Evolutionary conservation across 2,797 vertebrate species (phyloP), one percentile per base, ranked within the genome.

Genomic region (Oceanodroma leucorhoa): DNA sequence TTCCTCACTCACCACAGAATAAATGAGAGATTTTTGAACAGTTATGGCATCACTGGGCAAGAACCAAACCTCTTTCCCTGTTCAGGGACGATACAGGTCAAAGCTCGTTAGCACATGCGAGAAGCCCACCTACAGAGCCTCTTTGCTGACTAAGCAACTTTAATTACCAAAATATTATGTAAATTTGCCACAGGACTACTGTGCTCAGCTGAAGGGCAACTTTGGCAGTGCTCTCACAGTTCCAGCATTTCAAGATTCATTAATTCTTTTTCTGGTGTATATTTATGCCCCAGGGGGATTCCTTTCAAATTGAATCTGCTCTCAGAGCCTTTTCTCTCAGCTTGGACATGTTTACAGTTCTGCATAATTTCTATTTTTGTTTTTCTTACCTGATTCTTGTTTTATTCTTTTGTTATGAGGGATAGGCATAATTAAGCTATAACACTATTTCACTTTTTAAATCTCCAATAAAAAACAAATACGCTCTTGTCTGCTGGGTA

Each of bases 101-200:
- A 14, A 79, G 34, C 51, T 77, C 22, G 17, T 83, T 85, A 64
- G 38, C 50, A 32, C 70, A 36, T 78, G 13, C 53, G 60, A 92
- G 58, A 76, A 65, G 48, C 46, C 62, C 88, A 93, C 62, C 71
- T 77, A 57, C 55, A 80, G 64, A 64, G 11, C 11, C 24, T 82
- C 51, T 93, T 65, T 77, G 64, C 83, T 90, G 92, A 92, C 40
- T 87, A 77, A 92, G 89, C 51, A 92, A 64, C 73, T 84, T 82
- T 65, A 81, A 13, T 82, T 90, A 92, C 45, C 29, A 79, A 79
- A 82, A 70, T n/a, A 41, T 38, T 16, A 64, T 75, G 36, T 41
- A 27, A 70, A 50, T 85, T 87, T 89, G 64, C 60, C 46, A 53
- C 66, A 54, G n/a, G n/a, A 73, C 48, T 89, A 18, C 43, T 70